Evolutionary conservation across 2,888 invertebrate genomes (phyloP).

Genomic region (Drosophila borborema): DNA sequence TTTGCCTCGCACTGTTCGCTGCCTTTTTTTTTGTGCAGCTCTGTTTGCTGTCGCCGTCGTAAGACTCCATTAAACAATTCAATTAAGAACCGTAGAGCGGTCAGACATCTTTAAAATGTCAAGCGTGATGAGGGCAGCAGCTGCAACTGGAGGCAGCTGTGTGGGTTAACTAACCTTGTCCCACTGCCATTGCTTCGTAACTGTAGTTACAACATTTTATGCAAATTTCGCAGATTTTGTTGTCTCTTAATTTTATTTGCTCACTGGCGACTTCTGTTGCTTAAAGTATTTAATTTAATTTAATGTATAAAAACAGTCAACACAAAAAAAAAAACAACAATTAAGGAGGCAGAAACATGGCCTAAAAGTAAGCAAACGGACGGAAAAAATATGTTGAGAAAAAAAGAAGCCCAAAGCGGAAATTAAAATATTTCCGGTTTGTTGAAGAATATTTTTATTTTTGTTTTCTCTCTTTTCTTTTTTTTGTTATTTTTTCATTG

Average conservation of each 20-base stretch:
- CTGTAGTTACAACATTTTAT: conserved; percentile 76
- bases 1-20: conserved; percentile 39
- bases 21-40: background rate
- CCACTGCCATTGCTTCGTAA: conserved; percentile 4
- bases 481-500: background rate
- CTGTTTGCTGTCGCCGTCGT: conserved; percentile 43
- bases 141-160: background rate
- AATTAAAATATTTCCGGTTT: conserved; percentile 82
- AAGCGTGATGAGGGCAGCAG: conserved; percentile 35
- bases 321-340: conserved; percentile 46
- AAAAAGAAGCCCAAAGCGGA: conserved; percentile 58
- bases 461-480: background rate
- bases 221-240: conserved; percentile 54
- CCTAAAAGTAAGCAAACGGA: conserved; percentile 60
- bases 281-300: conserved; percentile 78
- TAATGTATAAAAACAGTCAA: conserved; percentile 32
- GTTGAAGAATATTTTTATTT: conserved; percentile 44
- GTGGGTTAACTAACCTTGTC: conserved; percentile 15
- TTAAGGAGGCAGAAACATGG: conserved; percentile 43
- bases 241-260: conserved; percentile 41
- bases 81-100: conserved; percentile 58
- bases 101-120: conserved; percentile 70
- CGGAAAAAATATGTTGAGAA: conserved; percentile 12
- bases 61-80: conserved; percentile 81
- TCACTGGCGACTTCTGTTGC: conserved; percentile 48